These are phyloP conservation scores for Hippocampus zosterae DNA, from an alignment of 2,113 vertebrate genomes.

Conservation along the genomic window DNA sequence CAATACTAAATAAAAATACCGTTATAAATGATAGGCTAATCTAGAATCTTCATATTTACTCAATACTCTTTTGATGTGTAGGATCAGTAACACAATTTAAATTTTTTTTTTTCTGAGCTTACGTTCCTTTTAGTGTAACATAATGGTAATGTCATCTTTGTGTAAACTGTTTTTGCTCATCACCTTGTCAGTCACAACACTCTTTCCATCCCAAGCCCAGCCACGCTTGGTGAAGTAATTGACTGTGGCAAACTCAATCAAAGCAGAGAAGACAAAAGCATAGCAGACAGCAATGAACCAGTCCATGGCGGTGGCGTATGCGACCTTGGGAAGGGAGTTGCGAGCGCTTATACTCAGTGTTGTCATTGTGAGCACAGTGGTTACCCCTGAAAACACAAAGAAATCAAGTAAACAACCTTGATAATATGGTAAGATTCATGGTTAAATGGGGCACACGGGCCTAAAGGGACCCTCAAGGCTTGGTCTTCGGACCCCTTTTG, in stretches of 20 bases:
- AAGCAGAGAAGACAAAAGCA: slow-evolving; percentile 95
- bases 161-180: slow-evolving; percentile 48
- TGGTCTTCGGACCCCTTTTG: too few species aligned
- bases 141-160: slow-evolving; percentile 18
- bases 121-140: neutral
- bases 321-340: slow-evolving; percentile 96
- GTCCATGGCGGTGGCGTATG: slow-evolving; percentile 98
- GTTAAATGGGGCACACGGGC: neutral
- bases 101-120: neutral
- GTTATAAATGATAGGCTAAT: too few species aligned
- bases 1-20: too few species aligned
- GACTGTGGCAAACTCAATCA: slow-evolving; percentile 97
- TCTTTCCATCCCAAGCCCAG: slow-evolving; percentile 99
- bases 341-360: slow-evolving; percentile 95
- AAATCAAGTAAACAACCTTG: neutral
- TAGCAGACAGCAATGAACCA: slow-evolving; percentile 99
- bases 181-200: slow-evolving; percentile 96
- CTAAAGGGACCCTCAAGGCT: too few species aligned
- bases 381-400: slow-evolving; percentile 78
- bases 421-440: neutral
- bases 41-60: too few species aligned
- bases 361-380: slow-evolving; percentile 96
- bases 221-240: slow-evolving; percentile 99
- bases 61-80: too few species aligned
- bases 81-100: too few species aligned